Evolutionary conservation across 2,888 invertebrate species (phyloP).

Genomic region (Dasysyrphus albostriatus): DNA sequence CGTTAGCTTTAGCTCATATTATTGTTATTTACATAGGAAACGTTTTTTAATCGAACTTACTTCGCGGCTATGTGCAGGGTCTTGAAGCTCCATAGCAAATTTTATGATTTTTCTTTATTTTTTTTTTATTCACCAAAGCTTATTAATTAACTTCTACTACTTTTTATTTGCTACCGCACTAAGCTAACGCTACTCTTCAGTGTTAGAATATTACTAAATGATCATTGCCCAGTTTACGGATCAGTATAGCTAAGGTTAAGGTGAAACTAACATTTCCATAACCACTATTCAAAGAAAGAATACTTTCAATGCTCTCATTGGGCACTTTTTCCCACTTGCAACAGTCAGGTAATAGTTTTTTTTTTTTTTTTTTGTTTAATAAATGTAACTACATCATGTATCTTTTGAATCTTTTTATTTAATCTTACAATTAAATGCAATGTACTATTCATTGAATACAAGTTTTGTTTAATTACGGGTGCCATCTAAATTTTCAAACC

Average conservation of each 20-base stretch:
- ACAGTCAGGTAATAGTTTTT: constrained; percentile 22
- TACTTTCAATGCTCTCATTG: constrained; percentile 54
- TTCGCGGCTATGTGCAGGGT: neutral
- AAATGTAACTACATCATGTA: neutral
- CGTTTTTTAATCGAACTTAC: constrained; percentile 4
- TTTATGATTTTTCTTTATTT: neutral
- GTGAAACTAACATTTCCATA: constrained; percentile 66
- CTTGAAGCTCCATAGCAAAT: constrained; percentile 19
- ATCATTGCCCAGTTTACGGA: constrained; percentile 17
- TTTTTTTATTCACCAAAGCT: neutral
- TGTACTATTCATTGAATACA: neutral
- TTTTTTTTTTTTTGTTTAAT: neutral
- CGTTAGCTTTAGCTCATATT: too few species aligned
- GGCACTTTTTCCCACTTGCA: constrained; percentile 43
- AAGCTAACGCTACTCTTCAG: constrained; percentile 44
- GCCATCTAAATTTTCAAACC: neutral
- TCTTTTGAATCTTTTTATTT: constrained; percentile 7
- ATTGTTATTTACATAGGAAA: too few species aligned
- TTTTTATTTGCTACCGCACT: neutral
- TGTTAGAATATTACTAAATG: constrained; percentile 58
- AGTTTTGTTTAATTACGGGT: constrained; percentile 19
- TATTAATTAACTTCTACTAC: neutral
- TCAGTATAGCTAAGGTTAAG: constrained; percentile 43
- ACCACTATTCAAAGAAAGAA: constrained; percentile 56
- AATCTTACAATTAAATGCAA: constrained; percentile 2